Evolutionary conservation across 2,888 invertebrate genomes (phyloP), one percentile per base, ranked within the genome.

Genomic region (Lymantria dispar): DNA sequence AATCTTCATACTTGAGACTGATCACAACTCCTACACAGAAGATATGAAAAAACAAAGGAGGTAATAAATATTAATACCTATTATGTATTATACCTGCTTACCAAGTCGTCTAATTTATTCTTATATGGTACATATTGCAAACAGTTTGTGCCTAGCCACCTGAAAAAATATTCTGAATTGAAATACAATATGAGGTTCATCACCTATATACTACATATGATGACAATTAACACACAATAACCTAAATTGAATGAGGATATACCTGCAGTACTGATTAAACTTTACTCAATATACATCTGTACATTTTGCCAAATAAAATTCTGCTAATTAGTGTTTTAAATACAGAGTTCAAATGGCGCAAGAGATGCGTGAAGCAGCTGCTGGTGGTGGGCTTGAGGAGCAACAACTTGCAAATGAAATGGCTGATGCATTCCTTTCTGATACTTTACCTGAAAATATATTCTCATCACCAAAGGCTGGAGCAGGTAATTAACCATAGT

Each of bases 401-500:
- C 96, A 97, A 60, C 98, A 98, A 68, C 91, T 99, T 47, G 99
- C 99, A 0, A 96, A 96, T 64, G 98, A 99, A 92, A 98, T 99
- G 96, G 99, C 99, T 0, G 98, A 98, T 70, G 98, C 98, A 8
- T 98, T 99, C 72, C 92, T 99, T 1, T 97, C 97, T 50, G 99
- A 99, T 82, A 96, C 98, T 58, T 89, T 99, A 2, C 98, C 99
- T 1, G 99, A 99, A 87, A 96, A 95, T 72, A 92, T 95, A 0
- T 99, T 99, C 84, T 98, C 99, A 0, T 97, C 99, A 0, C 98
- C 99, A 0, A 98, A 99, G 87, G 99, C 99, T 12, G 99, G 99
- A 66, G 83, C 93, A 87, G 92, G 92, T 92, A 68, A 48, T 30
- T 14, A n/a, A 15, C 33, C 33, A 33, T 33, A 33, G 33, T 33